Conservation (phyloP, 2,888 invertebrate species). For the Mesopsocus fuscifrons region DNA sequence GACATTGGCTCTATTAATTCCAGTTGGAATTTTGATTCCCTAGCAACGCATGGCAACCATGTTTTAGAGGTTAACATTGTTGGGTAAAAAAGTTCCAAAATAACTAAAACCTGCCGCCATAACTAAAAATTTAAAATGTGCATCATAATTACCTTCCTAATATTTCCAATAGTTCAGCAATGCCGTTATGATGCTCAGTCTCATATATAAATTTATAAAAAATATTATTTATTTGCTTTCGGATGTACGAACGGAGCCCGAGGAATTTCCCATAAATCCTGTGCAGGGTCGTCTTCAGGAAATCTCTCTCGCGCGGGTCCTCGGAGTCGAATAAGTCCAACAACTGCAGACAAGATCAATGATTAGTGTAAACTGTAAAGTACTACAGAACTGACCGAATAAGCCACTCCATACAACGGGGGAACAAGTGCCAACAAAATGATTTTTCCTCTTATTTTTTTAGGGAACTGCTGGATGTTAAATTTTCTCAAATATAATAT, state of each 20-base stretch:
- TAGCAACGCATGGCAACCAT: too few species aligned
- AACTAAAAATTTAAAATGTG: too few species aligned
- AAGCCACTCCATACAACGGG: too few species aligned
- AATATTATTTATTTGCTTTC: slow-evolving; percentile 97
- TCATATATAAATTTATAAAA: slow-evolving; percentile 97
- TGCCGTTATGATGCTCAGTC: slow-evolving; percentile 96
- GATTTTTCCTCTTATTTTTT: too few species aligned
- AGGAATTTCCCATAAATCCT: slow-evolving; percentile 96
- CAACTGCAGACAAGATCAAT: slow-evolving; percentile 38
- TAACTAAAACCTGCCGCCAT: too few species aligned
- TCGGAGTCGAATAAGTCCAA: slow-evolving; percentile 93
- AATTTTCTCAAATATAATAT: too few species aligned
- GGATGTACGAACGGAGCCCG: slow-evolving; percentile 85
- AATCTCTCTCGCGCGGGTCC: slow-evolving; percentile 90
- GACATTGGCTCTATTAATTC: too few species aligned
- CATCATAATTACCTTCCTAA: slow-evolving; percentile 50
- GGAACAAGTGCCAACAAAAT: slow-evolving; percentile 1
- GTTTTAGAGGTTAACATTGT: slow-evolving; percentile 6
- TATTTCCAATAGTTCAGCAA: slow-evolving; percentile 90
- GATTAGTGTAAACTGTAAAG: too few species aligned
- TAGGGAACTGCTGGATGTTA: too few species aligned
- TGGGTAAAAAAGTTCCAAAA: too few species aligned
- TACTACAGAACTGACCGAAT: too few species aligned
- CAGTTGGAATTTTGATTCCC: too few species aligned
- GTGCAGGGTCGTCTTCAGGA: slow-evolving; percentile 93